Conservation (phyloP, 2,888 invertebrate species). For the Agelastica alni region DNA sequence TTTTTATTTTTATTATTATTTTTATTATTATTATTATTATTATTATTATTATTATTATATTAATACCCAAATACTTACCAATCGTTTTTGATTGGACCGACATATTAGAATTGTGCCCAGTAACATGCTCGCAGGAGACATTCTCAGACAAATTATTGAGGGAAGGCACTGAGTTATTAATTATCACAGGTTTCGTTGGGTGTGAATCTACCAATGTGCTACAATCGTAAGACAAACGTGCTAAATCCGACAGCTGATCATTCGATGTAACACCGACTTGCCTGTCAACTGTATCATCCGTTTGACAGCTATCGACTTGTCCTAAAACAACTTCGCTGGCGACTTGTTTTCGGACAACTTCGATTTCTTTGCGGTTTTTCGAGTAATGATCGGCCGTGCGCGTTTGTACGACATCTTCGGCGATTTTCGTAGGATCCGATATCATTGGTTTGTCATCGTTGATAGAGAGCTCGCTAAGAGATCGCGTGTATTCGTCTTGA, state of each 20-base stretch:
- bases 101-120: slow-evolving; percentile 36
- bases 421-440: slow-evolving; percentile 28
- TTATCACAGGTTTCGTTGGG: slow-evolving; percentile 50
- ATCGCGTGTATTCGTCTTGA: slow-evolving; percentile 26
- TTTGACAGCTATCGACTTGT: slow-evolving; percentile 11
- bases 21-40: too few species aligned
- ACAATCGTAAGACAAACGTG: slow-evolving; percentile 21
- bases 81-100: slow-evolving; percentile 54
- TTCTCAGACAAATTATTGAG: slow-evolving; percentile 44
- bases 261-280: slow-evolving; percentile 21
- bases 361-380: background rate
- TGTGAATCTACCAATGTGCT: slow-evolving; percentile 47
- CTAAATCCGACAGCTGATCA: background rate
- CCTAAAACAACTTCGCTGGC: slow-evolving; percentile 14
- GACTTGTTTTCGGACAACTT: slow-evolving; percentile 18
- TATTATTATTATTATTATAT: background rate
- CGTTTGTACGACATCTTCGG: slow-evolving; percentile 22
- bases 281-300: slow-evolving; percentile 3
- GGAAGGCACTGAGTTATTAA: slow-evolving; percentile 51
- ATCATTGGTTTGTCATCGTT: slow-evolving; percentile 34
- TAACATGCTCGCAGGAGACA: slow-evolving; percentile 38
- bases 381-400: slow-evolving; percentile 6
- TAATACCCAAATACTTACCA: slow-evolving; percentile 43
- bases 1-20: too few species aligned
- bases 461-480: slow-evolving; percentile 20